These are phyloP conservation scores for Elgaria multicarinata DNA, from an alignment of 2,113 vertebrate genomes.

Conservation along the genomic window DNA sequence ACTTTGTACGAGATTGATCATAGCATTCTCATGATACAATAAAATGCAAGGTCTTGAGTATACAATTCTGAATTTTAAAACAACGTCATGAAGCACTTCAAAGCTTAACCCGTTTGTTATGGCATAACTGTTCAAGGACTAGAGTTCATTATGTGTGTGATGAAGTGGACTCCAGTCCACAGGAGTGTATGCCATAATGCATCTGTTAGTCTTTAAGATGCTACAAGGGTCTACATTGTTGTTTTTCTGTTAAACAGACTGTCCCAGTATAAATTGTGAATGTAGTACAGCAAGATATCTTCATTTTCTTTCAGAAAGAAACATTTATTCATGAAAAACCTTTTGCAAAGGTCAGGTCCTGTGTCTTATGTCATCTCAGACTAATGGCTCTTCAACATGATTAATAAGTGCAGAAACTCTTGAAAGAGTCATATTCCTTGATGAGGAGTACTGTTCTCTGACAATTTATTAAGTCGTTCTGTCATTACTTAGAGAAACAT, in stretches of 20 bases:
- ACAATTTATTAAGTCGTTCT: conserved; percentile 28
- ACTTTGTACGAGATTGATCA: no score
- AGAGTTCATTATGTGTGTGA: neutral
- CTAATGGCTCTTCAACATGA: conserved; percentile 40
- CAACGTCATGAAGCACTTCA: neutral
- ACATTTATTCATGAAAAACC: conserved; percentile 33
- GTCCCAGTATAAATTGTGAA: neutral
- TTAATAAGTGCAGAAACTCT: conserved; percentile 36
- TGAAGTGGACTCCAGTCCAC: neutral
- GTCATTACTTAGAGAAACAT: conserved; percentile 23
- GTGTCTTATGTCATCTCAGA: conserved; percentile 32
- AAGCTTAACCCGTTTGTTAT: neutral
- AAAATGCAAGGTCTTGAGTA: no score
- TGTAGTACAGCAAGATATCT: conserved; percentile 2
- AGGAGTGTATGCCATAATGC: neutral
- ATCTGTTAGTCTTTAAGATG: neutral
- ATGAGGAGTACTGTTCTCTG: conserved; percentile 26
- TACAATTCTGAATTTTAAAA: neutral
- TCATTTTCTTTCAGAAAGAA: conserved; percentile 27
- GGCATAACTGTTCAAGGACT: neutral
- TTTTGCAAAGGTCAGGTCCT: conserved; percentile 33
- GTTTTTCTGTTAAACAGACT: neutral
- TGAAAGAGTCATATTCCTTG: conserved; percentile 35
- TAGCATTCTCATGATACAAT: no score
- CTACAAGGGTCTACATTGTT: neutral